phyloP scores from a whole-genome alignment of 2,113 vertebrate species.

The mouse (Mus musculus) region GRCm39 chr5:72462001-72462500 shows the following conservation, averaged over 20 bases:
- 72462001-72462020: not conserved
- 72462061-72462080: not conserved
- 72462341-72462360: conserved; percentile 97
- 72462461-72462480: conserved; percentile 94
- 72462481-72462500: conserved; percentile 90
- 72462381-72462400: conserved; percentile 94
- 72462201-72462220: conserved; percentile 89
- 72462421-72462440: conserved; percentile 92
- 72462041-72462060: not conserved
- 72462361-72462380: conserved; percentile 96
- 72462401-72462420: conserved; percentile 92
- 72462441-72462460: conserved; percentile 95
- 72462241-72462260: conserved; percentile 98
- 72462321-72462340: conserved; percentile 89
- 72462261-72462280: conserved; percentile 88
- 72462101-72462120: too few relatives aligned
- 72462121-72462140: not conserved
- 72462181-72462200: not conserved
- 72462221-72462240: conserved; percentile 98
- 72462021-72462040: not conserved
- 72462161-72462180: not conserved
- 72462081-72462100: not conserved
- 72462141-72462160: not conserved
- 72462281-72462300: conserved; percentile 90
- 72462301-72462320: conserved; percentile 94